Evolutionary conservation across 2,888 invertebrate genomes (phyloP).

Genomic region (Ichneumoninae sp.): DNA sequence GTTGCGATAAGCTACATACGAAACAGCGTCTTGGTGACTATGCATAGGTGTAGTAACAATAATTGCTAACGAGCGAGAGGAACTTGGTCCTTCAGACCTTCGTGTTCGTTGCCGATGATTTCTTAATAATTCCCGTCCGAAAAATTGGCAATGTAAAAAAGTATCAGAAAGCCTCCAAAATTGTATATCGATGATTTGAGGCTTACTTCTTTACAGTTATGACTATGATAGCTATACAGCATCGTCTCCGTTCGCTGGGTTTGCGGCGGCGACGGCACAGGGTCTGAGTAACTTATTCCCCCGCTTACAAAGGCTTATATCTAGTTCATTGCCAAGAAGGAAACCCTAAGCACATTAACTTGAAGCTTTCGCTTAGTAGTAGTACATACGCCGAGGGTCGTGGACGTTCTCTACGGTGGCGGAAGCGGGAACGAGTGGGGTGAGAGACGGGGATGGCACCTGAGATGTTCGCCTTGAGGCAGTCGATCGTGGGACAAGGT

Average conservation of each 20-base stretch:
- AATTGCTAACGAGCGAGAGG: no score
- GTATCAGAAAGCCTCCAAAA: background rate
- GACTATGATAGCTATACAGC: background rate
- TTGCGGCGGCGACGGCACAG: conserved; percentile 49
- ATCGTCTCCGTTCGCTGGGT: conserved; percentile 48
- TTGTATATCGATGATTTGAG: background rate
- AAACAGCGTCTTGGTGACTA: no score
- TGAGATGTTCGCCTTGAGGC: conserved; percentile 62
- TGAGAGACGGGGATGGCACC: conserved; percentile 15
- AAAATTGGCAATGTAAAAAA: background rate
- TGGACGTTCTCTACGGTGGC: conserved; percentile 64
- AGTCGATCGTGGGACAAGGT: conserved; percentile 60
- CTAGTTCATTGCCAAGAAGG: conserved; percentile 81
- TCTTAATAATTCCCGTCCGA: background rate
- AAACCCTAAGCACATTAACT: conserved; percentile 83
- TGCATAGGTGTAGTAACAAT: no score
- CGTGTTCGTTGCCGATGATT: background rate
- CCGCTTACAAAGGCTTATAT: conserved; percentile 80
- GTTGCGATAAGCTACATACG: no score
- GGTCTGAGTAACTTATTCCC: conserved; percentile 75
- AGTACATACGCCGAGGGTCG: conserved; percentile 76
- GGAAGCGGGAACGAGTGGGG: conserved; percentile 28
- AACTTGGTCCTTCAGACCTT: no score
- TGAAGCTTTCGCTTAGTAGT: conserved; percentile 74
- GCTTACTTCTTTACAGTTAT: background rate